Evolutionary conservation across 2,113 vertebrate species (phyloP).

Genomic region (Corythornis cristatus): DNA sequence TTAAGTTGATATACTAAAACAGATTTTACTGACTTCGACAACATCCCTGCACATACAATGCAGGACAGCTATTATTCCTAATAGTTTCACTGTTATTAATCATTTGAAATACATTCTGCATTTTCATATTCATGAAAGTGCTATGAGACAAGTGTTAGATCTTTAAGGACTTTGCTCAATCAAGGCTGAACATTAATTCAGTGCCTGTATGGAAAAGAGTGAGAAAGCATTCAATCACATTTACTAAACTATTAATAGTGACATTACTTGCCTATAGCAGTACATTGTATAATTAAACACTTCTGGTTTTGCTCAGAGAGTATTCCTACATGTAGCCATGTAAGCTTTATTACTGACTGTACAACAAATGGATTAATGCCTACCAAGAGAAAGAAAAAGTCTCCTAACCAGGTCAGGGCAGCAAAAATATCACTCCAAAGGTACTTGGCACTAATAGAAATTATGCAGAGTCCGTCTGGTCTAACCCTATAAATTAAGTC

Average conservation of each 20-base stretch:
- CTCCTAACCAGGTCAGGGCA: conserved; percentile 13
- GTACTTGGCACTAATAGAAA: conserved; percentile 1
- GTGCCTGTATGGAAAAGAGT: neutral
- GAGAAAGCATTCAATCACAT: neutral
- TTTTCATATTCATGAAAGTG: conserved; percentile 1
- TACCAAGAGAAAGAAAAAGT: neutral
- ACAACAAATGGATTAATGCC: neutral
- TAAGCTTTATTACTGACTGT: neutral
- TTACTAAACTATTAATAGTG: neutral
- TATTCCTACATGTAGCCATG: neutral
- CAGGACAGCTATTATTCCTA: neutral
- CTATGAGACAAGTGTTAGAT: neutral
- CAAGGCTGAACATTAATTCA: neutral
- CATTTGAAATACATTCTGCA: neutral
- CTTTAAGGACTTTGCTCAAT: neutral
- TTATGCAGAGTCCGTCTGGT: neutral
- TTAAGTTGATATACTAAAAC: neutral
- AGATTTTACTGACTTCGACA: conserved; percentile 6
- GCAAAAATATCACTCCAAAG: conserved; percentile 42
- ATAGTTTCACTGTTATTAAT: neutral
- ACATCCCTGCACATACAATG: neutral
- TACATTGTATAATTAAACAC: neutral
- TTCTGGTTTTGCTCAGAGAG: neutral
- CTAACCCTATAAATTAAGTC: neutral
- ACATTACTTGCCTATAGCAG: neutral